Evolutionary conservation across 2,797 vertebrate species (phyloP).

Genomic region (Rallus crepitans): DNA sequence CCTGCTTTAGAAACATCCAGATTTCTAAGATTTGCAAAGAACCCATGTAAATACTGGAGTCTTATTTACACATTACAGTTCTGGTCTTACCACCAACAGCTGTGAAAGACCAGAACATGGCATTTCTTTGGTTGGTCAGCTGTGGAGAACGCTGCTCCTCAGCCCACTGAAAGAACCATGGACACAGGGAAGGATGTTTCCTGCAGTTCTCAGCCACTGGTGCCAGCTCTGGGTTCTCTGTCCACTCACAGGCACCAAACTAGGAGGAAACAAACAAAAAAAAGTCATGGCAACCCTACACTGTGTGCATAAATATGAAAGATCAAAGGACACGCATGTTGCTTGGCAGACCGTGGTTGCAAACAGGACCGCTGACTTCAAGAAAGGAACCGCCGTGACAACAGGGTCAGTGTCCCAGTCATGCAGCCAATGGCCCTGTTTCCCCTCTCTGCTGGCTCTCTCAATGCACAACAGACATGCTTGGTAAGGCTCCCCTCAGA

Average conservation of each 20-base stretch:
- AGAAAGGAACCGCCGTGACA: background rate
- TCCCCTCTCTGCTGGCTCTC: background rate
- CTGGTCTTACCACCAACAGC: background rate
- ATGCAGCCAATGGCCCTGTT: background rate
- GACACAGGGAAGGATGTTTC: background rate
- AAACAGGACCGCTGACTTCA: background rate
- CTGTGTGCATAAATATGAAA: background rate
- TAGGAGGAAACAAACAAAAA: background rate
- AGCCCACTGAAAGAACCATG: background rate
- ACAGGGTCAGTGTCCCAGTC: background rate
- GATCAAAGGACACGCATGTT: background rate
- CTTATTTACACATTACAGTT: background rate
- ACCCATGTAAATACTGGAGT: background rate
- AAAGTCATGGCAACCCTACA: background rate
- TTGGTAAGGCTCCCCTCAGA: background rate
- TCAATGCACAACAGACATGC: background rate
- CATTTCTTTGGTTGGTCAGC: background rate
- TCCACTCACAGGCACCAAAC: background rate
- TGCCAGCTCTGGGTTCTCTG: fast-evolving
- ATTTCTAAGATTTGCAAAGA: background rate
- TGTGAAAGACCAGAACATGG: background rate
- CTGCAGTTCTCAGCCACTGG: background rate
- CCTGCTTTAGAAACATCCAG: background rate
- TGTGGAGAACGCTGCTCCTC: background rate
- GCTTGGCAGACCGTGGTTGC: background rate